phyloP scores from a whole-genome alignment of 2,888 invertebrate species.

The Aspidapion aeneum region DNA sequence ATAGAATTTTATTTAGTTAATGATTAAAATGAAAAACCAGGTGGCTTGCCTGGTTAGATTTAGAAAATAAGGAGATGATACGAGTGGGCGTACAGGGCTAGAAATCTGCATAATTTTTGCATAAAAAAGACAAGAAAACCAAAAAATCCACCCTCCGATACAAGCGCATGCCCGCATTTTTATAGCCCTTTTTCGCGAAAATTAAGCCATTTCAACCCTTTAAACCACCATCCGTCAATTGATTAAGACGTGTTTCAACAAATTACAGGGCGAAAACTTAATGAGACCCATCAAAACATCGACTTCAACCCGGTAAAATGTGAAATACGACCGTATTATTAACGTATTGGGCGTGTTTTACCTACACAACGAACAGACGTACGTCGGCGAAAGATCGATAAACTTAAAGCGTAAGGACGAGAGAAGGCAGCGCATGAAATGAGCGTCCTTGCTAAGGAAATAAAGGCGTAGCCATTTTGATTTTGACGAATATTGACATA shows the following conservation, averaged over 20 bases:
- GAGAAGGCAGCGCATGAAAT: conserved; percentile 25
- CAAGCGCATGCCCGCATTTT: neutral
- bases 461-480: conserved; percentile 68
- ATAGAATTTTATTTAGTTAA: neutral
- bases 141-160: neutral
- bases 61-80: too few species aligned
- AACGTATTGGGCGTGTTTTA: conserved; percentile 27
- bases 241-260: neutral
- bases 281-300: neutral
- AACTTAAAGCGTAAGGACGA: conserved; percentile 7
- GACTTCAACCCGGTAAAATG: conserved; percentile 14
- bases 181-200: neutral
- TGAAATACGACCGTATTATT: conserved; percentile 23
- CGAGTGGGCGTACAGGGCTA: too few species aligned
- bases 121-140: neutral
- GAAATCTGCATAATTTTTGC: neutral
- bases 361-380: conserved; percentile 3
- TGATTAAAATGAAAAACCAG: too few species aligned
- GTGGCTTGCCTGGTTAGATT: too few species aligned
- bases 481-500: conserved; percentile 72
- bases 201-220: neutral
- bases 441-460: conserved; percentile 37
- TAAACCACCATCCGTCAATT: neutral
- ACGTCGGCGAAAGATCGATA: neutral
- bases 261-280: neutral